phyloP scores from a whole-genome alignment of 2,888 invertebrate species.

The Ischnus inquisitorius region DNA sequence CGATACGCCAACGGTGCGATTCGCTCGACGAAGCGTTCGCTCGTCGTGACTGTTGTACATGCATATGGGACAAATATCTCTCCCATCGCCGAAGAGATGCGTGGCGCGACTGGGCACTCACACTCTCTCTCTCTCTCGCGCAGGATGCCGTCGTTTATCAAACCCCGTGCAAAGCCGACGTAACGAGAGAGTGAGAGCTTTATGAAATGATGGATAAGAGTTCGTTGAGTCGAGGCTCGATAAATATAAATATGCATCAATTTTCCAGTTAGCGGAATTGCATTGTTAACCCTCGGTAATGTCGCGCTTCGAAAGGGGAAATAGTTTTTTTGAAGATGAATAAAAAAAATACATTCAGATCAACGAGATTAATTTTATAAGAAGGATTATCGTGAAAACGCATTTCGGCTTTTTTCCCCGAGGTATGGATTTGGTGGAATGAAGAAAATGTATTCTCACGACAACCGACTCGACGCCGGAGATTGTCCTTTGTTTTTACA shows the following conservation, averaged over 20 bases:
- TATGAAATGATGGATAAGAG: slow-evolving; percentile 43
- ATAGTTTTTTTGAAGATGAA: too few species aligned
- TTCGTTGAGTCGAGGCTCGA: slow-evolving; percentile 46
- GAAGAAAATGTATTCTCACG: not conserved
- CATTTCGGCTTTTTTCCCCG: too few species aligned
- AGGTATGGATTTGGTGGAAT: too few species aligned
- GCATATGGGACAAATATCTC: not conserved
- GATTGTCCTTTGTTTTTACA: slow-evolving; percentile 4
- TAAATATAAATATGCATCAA: slow-evolving; percentile 30
- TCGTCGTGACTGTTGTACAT: not conserved
- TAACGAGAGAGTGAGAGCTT: slow-evolving; percentile 50
- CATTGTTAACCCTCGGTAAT: not conserved
- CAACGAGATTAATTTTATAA: too few species aligned
- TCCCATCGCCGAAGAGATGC: slow-evolving; percentile 37
- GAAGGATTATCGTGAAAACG: too few species aligned
- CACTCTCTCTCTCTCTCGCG: slow-evolving; percentile 55
- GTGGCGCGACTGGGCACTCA: slow-evolving; percentile 39
- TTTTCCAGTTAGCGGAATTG: not conserved
- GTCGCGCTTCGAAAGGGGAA: not conserved
- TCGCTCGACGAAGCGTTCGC: not conserved
- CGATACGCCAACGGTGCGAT: too few species aligned
- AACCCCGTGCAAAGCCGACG: slow-evolving; percentile 60
- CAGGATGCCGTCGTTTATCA: slow-evolving; percentile 68
- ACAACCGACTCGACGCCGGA: not conserved
- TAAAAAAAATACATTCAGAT: too few species aligned